phyloP scores from a whole-genome alignment of 1,140 invertebrate genomes.

The Leucophenga varia region DNA sequence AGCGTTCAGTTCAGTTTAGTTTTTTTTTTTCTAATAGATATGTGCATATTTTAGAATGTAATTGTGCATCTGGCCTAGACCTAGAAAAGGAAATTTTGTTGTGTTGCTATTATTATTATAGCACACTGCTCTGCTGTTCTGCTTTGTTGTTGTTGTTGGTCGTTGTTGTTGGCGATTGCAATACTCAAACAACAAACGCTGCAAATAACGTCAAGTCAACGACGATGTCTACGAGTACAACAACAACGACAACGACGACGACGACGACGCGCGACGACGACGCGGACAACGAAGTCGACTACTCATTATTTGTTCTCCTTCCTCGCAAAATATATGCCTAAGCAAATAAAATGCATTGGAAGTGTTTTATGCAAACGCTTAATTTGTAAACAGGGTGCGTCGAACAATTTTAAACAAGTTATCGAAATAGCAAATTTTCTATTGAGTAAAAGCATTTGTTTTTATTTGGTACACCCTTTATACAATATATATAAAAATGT shows the following conservation, averaged over 20 bases:
- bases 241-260: not conserved
- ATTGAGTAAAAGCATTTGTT: too few species aligned
- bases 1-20: too few species aligned
- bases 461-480: too few species aligned
- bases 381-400: too few species aligned
- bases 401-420: too few species aligned
- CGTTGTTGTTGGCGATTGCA: constrained; percentile 6
- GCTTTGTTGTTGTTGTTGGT: constrained; percentile 4
- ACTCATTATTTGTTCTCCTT: constrained; percentile 52
- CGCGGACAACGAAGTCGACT: not conserved
- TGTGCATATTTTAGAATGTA: constrained; percentile 56
- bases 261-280: not conserved
- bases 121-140: constrained; percentile 10
- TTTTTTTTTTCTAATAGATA: too few species aligned
- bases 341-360: constrained; percentile 45
- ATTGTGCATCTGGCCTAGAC: constrained; percentile 56
- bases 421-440: too few species aligned
- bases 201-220: too few species aligned
- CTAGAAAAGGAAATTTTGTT: constrained; percentile 57
- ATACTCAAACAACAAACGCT: too few species aligned
- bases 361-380: constrained; percentile 14
- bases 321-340: constrained; percentile 52
- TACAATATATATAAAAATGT: too few species aligned
- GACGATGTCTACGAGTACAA: too few species aligned
- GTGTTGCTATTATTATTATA: constrained; percentile 39